phyloP scores from a whole-genome alignment of 2,113 vertebrate genomes.

The Cromileptes altivelis region DNA sequence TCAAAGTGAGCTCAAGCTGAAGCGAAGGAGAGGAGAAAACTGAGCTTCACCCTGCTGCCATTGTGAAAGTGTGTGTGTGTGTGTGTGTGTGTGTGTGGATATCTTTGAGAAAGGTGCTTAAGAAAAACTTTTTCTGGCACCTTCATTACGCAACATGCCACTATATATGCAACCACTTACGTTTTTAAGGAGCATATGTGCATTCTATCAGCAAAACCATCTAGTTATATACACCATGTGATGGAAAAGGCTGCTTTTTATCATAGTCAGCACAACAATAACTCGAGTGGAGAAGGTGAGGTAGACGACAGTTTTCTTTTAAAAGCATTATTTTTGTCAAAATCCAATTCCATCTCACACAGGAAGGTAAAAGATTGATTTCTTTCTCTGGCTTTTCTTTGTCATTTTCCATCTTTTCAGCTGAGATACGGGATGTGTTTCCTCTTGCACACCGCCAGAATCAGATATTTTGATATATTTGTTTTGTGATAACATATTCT shows the following conservation, averaged over 20 bases:
- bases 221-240: background rate
- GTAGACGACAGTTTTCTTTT: slow-evolving; percentile 21
- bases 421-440: slow-evolving; percentile 39
- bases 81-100: background rate
- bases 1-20: slow-evolving; percentile 57
- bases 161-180: background rate
- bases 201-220: background rate
- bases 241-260: background rate
- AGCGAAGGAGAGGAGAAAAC: slow-evolving; percentile 16
- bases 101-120: background rate
- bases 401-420: slow-evolving; percentile 56
- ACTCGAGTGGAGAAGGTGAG: background rate
- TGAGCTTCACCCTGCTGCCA: slow-evolving; percentile 21
- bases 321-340: slow-evolving; percentile 44
- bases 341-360: slow-evolving; percentile 66
- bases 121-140: slow-evolving; percentile 16
- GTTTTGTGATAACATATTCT: slow-evolving; percentile 55
- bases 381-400: slow-evolving; percentile 45
- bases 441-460: slow-evolving; percentile 26
- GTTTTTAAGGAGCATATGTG: background rate
- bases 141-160: background rate
- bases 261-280: slow-evolving; percentile 7
- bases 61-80: background rate
- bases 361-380: slow-evolving; percentile 65
- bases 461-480: slow-evolving; percentile 65